These are phyloP conservation scores for Platichthys stellatus DNA, from an alignment of 2,113 vertebrate genomes.

Conservation along the genomic window DNA sequence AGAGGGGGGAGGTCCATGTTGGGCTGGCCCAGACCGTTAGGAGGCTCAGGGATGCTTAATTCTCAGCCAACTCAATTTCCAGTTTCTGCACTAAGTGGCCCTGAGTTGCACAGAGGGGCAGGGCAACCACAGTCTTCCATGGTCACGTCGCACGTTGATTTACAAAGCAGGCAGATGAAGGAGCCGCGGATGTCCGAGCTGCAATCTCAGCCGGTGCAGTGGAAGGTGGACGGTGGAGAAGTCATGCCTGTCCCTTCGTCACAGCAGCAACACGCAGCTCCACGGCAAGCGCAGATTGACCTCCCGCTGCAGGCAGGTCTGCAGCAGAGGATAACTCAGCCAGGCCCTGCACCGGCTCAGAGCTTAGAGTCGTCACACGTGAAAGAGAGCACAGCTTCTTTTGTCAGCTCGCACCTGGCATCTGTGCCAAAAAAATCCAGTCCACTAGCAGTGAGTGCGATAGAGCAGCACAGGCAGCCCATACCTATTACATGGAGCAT, in stretches of 20 bases:
- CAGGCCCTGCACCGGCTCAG: slow-evolving; percentile 42
- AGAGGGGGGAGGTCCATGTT: slow-evolving; percentile 60
- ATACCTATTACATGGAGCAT: slow-evolving; percentile 57
- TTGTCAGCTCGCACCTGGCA: slow-evolving; percentile 29
- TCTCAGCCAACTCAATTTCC: slow-evolving; percentile 38
- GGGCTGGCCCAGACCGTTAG: slow-evolving; percentile 57
- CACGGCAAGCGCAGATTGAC: slow-evolving; percentile 7
- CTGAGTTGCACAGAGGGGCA: slow-evolving; percentile 54
- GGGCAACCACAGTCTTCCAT: slow-evolving; percentile 42
- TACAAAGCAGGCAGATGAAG: slow-evolving; percentile 48
- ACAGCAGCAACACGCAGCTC: slow-evolving; percentile 23
- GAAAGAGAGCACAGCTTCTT: slow-evolving; percentile 42
- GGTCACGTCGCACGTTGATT: slow-evolving; percentile 44
- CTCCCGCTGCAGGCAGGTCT: slow-evolving; percentile 28
- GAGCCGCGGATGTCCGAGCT: slow-evolving; percentile 49
- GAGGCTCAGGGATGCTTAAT: slow-evolving; percentile 37
- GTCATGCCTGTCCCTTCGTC: slow-evolving; percentile 56
- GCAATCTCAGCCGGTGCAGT: slow-evolving; percentile 62
- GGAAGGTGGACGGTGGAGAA: slow-evolving; percentile 71
- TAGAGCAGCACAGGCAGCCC: slow-evolving; percentile 56
- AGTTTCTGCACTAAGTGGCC: slow-evolving; percentile 46
- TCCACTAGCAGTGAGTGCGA: slow-evolving; percentile 42
- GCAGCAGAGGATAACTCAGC: slow-evolving; percentile 60
- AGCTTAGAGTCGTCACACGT: slow-evolving; percentile 44
- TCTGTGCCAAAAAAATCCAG: slow-evolving; percentile 51